These are phyloP conservation scores for Hylaeus anthracinus DNA, from an alignment of 1,140 invertebrate genomes.

Conservation along the genomic window DNA sequence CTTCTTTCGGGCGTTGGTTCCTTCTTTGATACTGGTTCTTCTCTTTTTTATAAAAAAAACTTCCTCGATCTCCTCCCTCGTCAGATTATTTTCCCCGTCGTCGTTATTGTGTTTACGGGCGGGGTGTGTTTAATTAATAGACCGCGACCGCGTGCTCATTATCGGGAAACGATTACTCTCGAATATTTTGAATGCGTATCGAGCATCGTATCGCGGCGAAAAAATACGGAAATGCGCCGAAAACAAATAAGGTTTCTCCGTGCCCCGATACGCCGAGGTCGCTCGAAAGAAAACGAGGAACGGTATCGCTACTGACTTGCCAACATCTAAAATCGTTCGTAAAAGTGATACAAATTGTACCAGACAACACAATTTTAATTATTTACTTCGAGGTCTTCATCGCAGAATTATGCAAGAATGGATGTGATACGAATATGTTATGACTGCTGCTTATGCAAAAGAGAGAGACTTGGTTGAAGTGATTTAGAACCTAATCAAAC, in stretches of 20 bases:
- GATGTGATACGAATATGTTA: no score
- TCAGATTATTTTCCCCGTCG: slow-evolving; percentile 15
- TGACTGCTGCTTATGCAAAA: no score
- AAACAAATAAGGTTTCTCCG: slow-evolving; percentile 21
- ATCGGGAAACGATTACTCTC: slow-evolving; percentile 48
- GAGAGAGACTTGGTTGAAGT: no score
- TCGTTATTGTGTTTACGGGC: slow-evolving; percentile 20
- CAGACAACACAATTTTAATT: no score
- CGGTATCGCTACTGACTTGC: neutral
- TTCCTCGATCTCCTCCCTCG: neutral
- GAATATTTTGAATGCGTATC: slow-evolving; percentile 45
- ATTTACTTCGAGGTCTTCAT: no score
- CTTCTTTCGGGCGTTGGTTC: neutral
- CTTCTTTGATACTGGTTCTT: neutral
- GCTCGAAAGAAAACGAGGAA: neutral
- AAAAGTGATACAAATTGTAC: no score
- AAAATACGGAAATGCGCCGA: slow-evolving; percentile 30
- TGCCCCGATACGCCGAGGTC: neutral
- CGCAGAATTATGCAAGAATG: no score
- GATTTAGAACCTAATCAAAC: no score
- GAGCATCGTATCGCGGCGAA: slow-evolving; percentile 22
- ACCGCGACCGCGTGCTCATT: slow-evolving; percentile 18
- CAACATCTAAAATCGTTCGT: neutral
- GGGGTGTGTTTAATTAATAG: slow-evolving; percentile 42
- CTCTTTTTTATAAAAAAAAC: neutral